phyloP scores from a whole-genome alignment of 2,797 vertebrate species.

The Periophthalmus magnuspinnatus region DNA sequence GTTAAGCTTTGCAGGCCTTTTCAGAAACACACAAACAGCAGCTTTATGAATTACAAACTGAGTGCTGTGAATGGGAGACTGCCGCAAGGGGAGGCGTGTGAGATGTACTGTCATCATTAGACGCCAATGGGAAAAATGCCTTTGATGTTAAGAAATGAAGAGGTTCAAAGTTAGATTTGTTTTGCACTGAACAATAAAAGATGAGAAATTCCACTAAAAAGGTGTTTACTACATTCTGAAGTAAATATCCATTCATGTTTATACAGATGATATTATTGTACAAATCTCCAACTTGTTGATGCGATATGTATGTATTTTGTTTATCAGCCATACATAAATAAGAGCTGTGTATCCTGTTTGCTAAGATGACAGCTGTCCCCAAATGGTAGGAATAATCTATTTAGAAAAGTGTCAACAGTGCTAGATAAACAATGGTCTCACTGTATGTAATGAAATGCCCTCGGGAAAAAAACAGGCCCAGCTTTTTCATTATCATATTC shows the following conservation, averaged over 20 bases:
- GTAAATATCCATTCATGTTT: constrained; percentile 3
- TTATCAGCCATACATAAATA: background rate
- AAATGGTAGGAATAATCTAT: background rate
- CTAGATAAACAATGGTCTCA: constrained; percentile 9
- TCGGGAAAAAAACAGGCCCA: constrained; percentile 4
- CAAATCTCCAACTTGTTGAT: background rate
- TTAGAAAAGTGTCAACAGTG: constrained; percentile 19
- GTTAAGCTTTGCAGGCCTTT: constrained; percentile 34
- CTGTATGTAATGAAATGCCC: constrained; percentile 2
- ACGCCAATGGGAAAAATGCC: constrained; percentile 36
- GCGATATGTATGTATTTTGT: background rate
- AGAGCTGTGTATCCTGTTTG: background rate
- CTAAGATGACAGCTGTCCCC: constrained; percentile 5
- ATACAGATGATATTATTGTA: background rate
- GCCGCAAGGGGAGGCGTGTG: constrained; percentile 38
- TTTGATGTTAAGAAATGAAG: constrained; percentile 47
- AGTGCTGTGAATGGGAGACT: constrained; percentile 38
- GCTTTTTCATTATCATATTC: constrained; percentile 6
- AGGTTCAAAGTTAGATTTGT: constrained; percentile 38
- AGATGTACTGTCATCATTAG: constrained; percentile 49
- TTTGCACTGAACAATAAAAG: constrained; percentile 1
- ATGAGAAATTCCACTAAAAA: background rate
- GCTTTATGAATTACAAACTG: constrained; percentile 48
- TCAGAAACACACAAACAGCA: constrained; percentile 39
- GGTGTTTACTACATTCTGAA: background rate